A percentile compares a stretch with the other conserved stretches of the same genome.
phyloP scores from a whole-genome alignment of 2,888 invertebrate genomes.

The Cheilosia pagana region DNA sequence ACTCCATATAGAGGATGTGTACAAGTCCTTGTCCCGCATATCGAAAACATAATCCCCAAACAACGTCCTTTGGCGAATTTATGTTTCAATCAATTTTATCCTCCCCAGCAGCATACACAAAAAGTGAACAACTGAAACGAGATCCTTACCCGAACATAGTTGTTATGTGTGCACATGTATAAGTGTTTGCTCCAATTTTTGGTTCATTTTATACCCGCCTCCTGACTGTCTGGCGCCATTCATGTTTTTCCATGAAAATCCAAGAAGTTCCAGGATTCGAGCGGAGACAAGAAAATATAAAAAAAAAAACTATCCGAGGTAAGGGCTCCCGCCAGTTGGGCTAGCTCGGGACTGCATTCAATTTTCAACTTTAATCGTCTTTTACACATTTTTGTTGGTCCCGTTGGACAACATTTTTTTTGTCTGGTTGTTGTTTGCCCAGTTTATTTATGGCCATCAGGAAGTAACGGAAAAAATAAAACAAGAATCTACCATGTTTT shows the following conservation, averaged over 20 bases:
- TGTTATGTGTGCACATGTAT: slow-evolving; percentile 35
- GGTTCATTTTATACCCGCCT: slow-evolving; percentile 66
- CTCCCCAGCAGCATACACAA: slow-evolving; percentile 12
- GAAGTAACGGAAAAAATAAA: slow-evolving; percentile 22
- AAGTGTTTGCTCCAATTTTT: slow-evolving; percentile 66
- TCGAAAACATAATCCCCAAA: slow-evolving; percentile 55
- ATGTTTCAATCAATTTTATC: slow-evolving; percentile 72
- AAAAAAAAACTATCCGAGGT: slow-evolving; percentile 27
- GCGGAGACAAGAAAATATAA: slow-evolving; percentile 18
- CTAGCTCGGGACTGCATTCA: slow-evolving; percentile 42
- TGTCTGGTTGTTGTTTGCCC: slow-evolving; percentile 45
- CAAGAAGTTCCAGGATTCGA: slow-evolving; percentile 1
- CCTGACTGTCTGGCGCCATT: slow-evolving; percentile 73
- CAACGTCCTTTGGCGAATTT: slow-evolving; percentile 64
- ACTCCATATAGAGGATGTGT: not conserved
- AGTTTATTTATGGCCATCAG: slow-evolving; percentile 47
- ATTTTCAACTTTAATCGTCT: slow-evolving; percentile 62
- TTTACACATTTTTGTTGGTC: slow-evolving; percentile 14
- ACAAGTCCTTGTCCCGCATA: slow-evolving; percentile 26
- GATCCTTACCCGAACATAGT: slow-evolving; percentile 33
- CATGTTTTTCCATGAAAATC: slow-evolving; percentile 56
- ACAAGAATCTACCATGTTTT: slow-evolving; percentile 29
- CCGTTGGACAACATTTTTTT: slow-evolving; percentile 1
- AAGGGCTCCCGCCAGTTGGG: slow-evolving; percentile 29
- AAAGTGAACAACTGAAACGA: slow-evolving; percentile 4